Percentiles rank a stretch among this genome's conserved stretches.
Conservation (phyloP, 2,113 vertebrate genomes). For the Piaya cayana region DNA sequence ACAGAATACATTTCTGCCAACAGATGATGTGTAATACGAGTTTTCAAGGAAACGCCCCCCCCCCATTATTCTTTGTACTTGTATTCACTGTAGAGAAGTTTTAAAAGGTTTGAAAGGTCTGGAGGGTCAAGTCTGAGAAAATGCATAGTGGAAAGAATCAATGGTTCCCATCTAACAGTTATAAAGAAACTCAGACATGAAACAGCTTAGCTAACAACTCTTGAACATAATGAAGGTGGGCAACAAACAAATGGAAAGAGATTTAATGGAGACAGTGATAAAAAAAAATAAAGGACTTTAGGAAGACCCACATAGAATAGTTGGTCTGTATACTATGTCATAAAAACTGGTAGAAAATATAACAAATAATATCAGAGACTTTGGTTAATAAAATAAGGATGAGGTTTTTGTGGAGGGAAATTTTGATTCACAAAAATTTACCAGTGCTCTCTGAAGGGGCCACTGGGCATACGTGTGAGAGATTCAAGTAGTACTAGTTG, state of each 20-base stretch:
- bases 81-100: neutral
- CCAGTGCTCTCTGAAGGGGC: neutral
- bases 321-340: neutral
- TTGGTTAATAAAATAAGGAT: neutral
- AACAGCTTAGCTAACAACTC: conserved; percentile 13
- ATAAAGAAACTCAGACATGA: neutral
- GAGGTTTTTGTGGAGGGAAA: neutral
- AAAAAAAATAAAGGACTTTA: neutral
- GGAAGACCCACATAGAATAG: neutral
- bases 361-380: neutral
- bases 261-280: neutral
- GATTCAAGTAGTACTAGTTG: neutral
- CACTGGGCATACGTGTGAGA: neutral
- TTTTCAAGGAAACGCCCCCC: neutral
- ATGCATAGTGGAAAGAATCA: neutral
- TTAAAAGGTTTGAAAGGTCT: neutral
- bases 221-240: neutral
- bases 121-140: conserved; percentile 11
- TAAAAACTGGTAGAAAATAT: neutral
- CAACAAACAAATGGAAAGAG: neutral
- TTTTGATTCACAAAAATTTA: neutral
- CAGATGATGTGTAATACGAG: neutral
- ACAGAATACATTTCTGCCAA: neutral
- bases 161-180: neutral
- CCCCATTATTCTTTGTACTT: neutral